These are phyloP conservation scores for Laspeyria flexula DNA, from an alignment of 2,888 invertebrate genomes.

Conservation along the genomic window DNA sequence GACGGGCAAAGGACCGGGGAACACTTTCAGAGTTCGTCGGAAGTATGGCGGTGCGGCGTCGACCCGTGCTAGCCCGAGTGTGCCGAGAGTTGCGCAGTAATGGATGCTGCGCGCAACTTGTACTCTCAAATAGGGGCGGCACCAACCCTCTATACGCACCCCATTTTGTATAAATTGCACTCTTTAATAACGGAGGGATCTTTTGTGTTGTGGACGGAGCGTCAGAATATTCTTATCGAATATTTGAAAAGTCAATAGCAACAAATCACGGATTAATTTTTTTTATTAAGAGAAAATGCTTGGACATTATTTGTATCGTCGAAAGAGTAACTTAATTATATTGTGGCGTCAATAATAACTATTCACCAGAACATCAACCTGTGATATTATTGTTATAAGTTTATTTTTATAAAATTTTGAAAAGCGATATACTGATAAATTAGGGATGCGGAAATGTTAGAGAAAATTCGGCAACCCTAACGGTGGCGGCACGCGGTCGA, in stretches of 20 bases:
- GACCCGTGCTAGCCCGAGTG: slow-evolving; percentile 65
- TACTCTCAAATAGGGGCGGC: slow-evolving; percentile 71
- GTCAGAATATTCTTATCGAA: slow-evolving; percentile 41
- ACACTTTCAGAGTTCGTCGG: slow-evolving; percentile 68
- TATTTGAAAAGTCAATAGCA: slow-evolving; percentile 13
- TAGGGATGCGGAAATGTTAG: neutral
- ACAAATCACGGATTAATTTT: too few species aligned
- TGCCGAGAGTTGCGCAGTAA: slow-evolving; percentile 80
- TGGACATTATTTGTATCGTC: too few species aligned
- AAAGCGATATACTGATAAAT: neutral
- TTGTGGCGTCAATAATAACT: too few species aligned
- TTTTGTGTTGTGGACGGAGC: slow-evolving; percentile 55
- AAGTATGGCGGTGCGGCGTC: slow-evolving; percentile 71
- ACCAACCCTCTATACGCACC: slow-evolving; percentile 68
- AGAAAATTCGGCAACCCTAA: slow-evolving; percentile 68
- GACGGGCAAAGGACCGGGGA: slow-evolving; percentile 61
- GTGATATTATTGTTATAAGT: too few species aligned
- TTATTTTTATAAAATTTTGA: too few species aligned
- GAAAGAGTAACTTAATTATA: too few species aligned
- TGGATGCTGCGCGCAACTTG: slow-evolving; percentile 77
- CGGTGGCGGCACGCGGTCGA: slow-evolving; percentile 78
- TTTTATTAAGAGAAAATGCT: too few species aligned
- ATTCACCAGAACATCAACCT: too few species aligned
- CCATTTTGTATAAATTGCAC: slow-evolving; percentile 70
- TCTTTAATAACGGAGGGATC: slow-evolving; percentile 68